These are phyloP conservation scores for Aphelocoma coerulescens DNA, from an alignment of 2,113 vertebrate species.

Conservation along the genomic window DNA sequence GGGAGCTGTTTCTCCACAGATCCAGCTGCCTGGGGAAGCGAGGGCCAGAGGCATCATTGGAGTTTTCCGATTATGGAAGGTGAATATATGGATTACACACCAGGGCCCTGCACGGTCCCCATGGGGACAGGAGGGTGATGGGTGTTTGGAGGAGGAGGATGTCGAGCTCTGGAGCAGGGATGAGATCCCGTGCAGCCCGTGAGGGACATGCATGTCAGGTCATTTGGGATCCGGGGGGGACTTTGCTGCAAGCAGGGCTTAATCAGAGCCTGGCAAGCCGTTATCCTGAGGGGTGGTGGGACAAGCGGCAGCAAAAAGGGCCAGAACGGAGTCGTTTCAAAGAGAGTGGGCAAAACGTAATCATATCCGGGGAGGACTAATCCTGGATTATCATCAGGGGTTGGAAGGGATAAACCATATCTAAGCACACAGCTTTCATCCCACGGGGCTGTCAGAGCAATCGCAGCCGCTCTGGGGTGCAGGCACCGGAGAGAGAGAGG, in stretches of 20 bases:
- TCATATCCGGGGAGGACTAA: conserved; percentile 45
- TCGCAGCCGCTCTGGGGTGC: background rate
- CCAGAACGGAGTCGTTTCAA: background rate
- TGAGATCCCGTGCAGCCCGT: accelerated
- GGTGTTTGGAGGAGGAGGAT: background rate
- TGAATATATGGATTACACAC: background rate
- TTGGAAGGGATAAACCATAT: conserved; percentile 58
- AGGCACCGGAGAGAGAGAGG: accelerated
- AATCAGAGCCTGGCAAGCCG: background rate
- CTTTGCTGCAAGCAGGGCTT: background rate
- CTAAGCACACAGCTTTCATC: conserved; percentile 60
- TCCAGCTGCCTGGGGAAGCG: background rate
- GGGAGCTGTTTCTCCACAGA: background rate
- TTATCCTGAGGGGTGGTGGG: conserved; percentile 27
- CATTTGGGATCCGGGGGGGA: background rate
- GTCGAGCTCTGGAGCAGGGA: background rate
- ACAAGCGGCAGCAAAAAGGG: background rate
- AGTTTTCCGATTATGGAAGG: background rate
- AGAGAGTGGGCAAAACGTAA: conserved; percentile 42
- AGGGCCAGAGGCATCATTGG: accelerated
- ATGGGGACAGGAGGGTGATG: accelerated
- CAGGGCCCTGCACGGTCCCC: background rate
- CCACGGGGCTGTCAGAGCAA: conserved; percentile 22
- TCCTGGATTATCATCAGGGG: conserved; percentile 48
- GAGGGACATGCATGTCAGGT: accelerated